Conservation (phyloP, 2,113 vertebrate species). For the Chloropsis cyanopogon region DNA sequence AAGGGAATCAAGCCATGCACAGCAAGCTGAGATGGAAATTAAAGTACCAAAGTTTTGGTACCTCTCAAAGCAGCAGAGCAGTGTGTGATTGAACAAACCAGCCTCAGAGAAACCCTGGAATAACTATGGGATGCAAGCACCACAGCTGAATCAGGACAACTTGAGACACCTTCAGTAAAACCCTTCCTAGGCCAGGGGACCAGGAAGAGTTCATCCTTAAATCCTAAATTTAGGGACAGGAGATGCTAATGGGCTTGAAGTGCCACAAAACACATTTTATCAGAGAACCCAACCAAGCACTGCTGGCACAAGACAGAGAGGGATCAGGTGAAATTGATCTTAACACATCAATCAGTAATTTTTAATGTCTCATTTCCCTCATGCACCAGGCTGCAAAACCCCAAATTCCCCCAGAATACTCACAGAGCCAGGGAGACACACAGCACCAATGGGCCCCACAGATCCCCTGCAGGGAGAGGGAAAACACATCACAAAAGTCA, state of each 20-base stretch:
- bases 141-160: not conserved
- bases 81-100: not conserved
- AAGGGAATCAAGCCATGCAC: not conserved
- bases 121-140: not conserved
- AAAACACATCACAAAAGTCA: not conserved
- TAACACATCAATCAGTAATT: not conserved
- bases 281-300: not conserved
- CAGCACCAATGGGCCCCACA: conserved; percentile 95
- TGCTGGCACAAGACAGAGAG: not conserved
- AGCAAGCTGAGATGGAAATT: not conserved
- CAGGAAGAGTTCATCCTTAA: not conserved
- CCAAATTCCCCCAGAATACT: conserved; percentile 52
- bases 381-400: not conserved
- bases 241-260: not conserved
- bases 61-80: not conserved
- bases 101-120: not conserved
- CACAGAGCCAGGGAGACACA: conserved; percentile 93
- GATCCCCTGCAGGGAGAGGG: conserved; percentile 81
- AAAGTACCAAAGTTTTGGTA: not conserved
- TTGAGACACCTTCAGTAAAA: not conserved
- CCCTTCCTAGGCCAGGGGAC: not conserved
- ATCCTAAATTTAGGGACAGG: not conserved
- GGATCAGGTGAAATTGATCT: not conserved
- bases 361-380: not conserved
- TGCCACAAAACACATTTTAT: not conserved